These are phyloP conservation scores for Chionomys nivalis DNA, from an alignment of 2,113 vertebrate genomes.

Conservation along the genomic window DNA sequence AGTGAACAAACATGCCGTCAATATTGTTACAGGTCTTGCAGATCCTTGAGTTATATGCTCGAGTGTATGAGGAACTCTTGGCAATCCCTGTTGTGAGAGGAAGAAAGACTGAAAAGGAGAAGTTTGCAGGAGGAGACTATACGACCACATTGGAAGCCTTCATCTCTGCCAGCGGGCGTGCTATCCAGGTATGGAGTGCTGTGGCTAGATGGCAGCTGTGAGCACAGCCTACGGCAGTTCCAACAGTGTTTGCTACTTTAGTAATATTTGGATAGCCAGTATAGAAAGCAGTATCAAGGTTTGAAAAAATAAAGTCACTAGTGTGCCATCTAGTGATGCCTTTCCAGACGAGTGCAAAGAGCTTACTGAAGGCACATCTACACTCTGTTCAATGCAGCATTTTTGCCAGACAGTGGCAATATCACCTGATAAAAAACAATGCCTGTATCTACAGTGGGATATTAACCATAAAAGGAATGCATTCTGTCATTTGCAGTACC, in stretches of 20 bases:
- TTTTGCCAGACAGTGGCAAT: too few species aligned
- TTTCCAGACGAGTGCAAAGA: background rate
- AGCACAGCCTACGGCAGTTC: background rate
- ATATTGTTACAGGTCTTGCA: constrained; percentile 90
- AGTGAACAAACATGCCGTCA: background rate
- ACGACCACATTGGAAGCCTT: constrained; percentile 97
- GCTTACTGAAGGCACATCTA: background rate
- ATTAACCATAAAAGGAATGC: background rate
- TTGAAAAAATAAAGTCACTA: background rate
- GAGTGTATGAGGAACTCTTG: constrained; percentile 96
- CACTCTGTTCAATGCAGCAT: background rate
- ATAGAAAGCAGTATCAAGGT: background rate
- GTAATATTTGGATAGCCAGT: background rate
- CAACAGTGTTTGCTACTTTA: background rate
- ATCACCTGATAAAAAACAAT: background rate
- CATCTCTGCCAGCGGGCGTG: constrained; percentile 96
- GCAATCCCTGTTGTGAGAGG: constrained; percentile 98
- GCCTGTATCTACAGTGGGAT: too few species aligned
- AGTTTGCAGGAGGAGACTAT: constrained; percentile 98
- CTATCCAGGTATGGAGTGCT: constrained; percentile 92
- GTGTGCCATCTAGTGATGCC: background rate
- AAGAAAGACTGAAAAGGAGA: constrained; percentile 98
- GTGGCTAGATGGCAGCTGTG: accelerated
- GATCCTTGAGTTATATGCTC: constrained; percentile 96
- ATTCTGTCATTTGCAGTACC: background rate